Evolutionary conservation across 2,113 vertebrate species (phyloP), one percentile per base, ranked within the genome.

Genomic region (Macaca nemestrina): DNA sequence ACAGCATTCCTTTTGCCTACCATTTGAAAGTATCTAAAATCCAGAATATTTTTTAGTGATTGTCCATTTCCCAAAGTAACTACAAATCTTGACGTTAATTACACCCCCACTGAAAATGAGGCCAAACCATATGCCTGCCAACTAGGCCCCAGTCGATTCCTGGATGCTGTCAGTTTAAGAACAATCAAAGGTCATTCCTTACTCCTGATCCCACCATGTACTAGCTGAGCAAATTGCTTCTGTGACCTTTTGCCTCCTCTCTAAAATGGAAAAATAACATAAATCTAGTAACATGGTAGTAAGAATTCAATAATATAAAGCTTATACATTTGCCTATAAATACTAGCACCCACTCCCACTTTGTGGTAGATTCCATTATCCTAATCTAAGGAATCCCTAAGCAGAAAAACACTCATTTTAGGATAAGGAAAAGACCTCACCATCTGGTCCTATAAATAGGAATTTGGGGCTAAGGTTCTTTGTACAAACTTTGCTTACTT

Each of bases 141-240:
- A 94, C 68, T 68, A 96, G 64, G 78, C 85, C 98, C 93, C 93
- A 78, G 95, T 89, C 93, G 82, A 95, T 98, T 96, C 88, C 93
- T 55, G 92, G 88, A 96, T 97, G 76, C 96, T 83, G 75, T 97
- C 96, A 90, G 25, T 17, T 98, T 98, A 97, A 96, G 78, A 91
- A 61, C 91, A 91, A 72, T 86, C 40, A 82, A 88, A 96, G 84
- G 57, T 82, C 79, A 90, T 61, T 50, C 67, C 48, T 43, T 27
- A 61, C 80, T 79, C 50, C 72, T 78, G 20, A 55, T 68, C 78
- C n/a, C 25, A 25, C 61, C 13, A 5, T 35, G 13, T 43, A 50
- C 48, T 75, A 59, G 30, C 61, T 80, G 55, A 95, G 17, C 48
- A 76, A 88, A 87, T 93, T 86, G 50, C 18, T 84, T 95, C 50